Evolutionary conservation across 1,140 invertebrate genomes (phyloP), one percentile per base, ranked within the genome.

Genomic region (Asbolus verrucosus): DNA sequence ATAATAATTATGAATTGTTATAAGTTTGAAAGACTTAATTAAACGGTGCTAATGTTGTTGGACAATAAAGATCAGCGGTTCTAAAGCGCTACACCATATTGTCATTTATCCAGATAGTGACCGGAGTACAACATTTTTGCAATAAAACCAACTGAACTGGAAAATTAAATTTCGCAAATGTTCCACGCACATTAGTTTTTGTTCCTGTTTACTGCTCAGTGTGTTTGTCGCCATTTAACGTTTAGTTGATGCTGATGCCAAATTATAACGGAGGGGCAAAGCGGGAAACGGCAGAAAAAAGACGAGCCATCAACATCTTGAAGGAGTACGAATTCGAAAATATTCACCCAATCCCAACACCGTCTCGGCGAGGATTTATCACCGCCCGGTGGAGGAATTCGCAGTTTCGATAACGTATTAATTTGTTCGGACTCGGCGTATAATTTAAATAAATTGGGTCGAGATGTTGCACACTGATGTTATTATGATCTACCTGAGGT

Each of bases 81-180:
- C 46, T 65, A 70, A 70, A 70, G 65, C 54, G 50, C 50, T 21
- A 54, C 67, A 69, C 65, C 38, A 71, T 73, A 76, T 76, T 70
- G 74, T 62, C 73, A 71, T 76, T 76, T 54, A 73, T 76, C 71
- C 60, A 71, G 68, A 61, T 63, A 62, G 68, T 74, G 75, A 73
- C 76, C 74, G 65, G 71, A 69, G 65, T 71, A 69, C 72, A 74
- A 74, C 73, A 79, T 78, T 78, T 80, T 80, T 78, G 72, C 77
- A 72, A 78, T 80, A 78, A 80, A 80, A 80, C 65, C 73, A 76
- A 71, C 73, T 78, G 67, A 68, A 76, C 75, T 77, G 76, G 77
- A 78, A 80, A 80, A 80, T 80, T 78, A 78, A 79, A 78, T 80
- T 78, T 76, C 68, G 76, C 72, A 78, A 80, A 78, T 78, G 76